Evolutionary conservation across 2,888 invertebrate genomes (phyloP).

Genomic region (Nymphalis urticae): DNA sequence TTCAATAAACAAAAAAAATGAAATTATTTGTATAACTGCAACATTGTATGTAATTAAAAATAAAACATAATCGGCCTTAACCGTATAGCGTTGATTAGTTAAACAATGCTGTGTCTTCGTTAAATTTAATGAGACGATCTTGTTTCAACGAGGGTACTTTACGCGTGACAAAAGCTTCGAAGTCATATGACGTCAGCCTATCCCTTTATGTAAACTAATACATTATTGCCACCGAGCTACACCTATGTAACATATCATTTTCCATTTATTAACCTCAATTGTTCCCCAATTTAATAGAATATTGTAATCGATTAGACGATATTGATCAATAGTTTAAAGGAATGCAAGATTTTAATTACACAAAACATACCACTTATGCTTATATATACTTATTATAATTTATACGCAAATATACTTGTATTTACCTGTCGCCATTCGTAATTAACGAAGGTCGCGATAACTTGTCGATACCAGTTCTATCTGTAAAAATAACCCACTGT

Average conservation of each 20-base stretch:
- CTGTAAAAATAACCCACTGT: conserved; percentile 18
- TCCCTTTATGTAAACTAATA: conserved; percentile 34
- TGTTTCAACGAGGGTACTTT: conserved; percentile 16
- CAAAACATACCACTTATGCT: conserved; percentile 18
- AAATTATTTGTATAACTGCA: no score
- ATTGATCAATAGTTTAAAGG: conserved; percentile 3
- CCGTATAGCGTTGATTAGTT: no score
- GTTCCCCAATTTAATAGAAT: background rate
- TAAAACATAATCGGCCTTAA: no score
- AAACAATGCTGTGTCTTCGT: background rate
- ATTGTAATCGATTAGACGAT: background rate
- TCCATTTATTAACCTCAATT: conserved; percentile 22
- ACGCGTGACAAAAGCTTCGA: conserved; percentile 27
- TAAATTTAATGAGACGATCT: conserved; percentile 24
- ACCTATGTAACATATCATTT: conserved; percentile 16
- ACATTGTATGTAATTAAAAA: no score
- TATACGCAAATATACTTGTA: conserved; percentile 20
- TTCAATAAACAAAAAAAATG: no score
- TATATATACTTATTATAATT: no score
- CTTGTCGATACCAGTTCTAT: conserved; percentile 25
- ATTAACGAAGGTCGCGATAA: conserved; percentile 12
- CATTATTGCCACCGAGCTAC: conserved; percentile 20
- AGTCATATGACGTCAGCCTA: conserved; percentile 19
- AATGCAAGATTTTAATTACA: conserved; percentile 27
- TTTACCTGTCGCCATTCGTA: conserved; percentile 27